Base-by-base conservation (phyloP, 1,140 invertebrate genomes). In the Drusus annulatus region DNA sequence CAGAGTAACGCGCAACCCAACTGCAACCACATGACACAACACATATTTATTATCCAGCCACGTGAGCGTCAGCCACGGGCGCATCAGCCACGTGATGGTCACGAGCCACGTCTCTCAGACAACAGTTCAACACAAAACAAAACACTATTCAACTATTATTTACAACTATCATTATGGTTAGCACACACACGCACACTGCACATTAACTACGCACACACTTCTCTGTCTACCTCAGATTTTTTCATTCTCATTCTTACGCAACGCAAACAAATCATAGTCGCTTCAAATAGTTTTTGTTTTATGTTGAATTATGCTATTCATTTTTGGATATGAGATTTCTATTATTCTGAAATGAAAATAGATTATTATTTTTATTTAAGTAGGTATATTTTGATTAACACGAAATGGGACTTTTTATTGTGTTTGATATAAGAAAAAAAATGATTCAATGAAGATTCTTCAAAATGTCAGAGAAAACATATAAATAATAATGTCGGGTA, bases 1-100 rank as follows among this genome's bases (percentile, higher is more conserved):
- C 87, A 89, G 86, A 86, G 87, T 88, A 84, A 89, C 88, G 86
- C 89, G 88, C 86, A 89, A 88, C 86, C 89, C 86, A 87, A 88
- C 89, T 90, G 89, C 88, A 90, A 90, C 86, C 88, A 89, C 87
- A 80, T 83, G 85, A 81, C 83, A 85, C 81, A 85, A 85, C 81
- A 85, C 77, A 79, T 80, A 79, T 56, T 80, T 76, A 82, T 84
- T 80, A 80, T 81, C 69, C 69, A 80, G 71, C 77, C 51, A 81
- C 81, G 79, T 83, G 80, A 81, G 79, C 79, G 71, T 77, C 68
- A 36, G 25, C 62, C 78, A 0, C 5, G 31, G 0, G 31, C 8
- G 31, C 5, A 0, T 1, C 36, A 50, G 17, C 31, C 71, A 76
- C 36, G 36, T 17, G 76, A 54, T 63, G 65, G 69, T 62, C 71